Conservation (phyloP, 2,113 vertebrate genomes). For the Diphyllodes magnificus region DNA sequence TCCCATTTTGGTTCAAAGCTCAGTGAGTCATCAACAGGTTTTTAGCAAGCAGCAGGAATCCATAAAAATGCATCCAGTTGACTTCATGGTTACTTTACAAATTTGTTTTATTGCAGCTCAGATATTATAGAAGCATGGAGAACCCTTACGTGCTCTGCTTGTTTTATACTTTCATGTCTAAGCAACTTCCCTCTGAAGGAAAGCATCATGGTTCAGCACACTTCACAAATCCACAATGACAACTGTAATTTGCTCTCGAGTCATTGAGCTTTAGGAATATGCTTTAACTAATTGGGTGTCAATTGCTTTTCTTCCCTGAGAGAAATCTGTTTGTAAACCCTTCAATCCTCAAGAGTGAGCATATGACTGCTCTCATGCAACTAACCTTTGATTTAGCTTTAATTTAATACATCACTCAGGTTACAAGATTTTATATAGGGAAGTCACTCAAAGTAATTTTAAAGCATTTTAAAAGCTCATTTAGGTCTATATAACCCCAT, state of each 20-base stretch:
- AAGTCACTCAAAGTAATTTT: neutral
- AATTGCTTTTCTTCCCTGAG: slow-evolving; percentile 56
- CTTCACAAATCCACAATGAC: slow-evolving; percentile 49
- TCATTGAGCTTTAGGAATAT: slow-evolving; percentile 49
- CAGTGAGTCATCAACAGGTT: neutral
- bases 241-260: slow-evolving; percentile 58
- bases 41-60: neutral
- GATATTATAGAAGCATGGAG: neutral
- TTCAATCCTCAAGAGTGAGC: slow-evolving; percentile 22
- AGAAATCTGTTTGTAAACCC: slow-evolving; percentile 55
- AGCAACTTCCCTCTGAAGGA: slow-evolving; percentile 9
- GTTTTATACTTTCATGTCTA: slow-evolving; percentile 9
- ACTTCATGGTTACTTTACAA: neutral
- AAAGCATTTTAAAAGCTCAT: neutral
- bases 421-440: neutral
- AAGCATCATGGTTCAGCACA: slow-evolving; percentile 22
- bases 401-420: slow-evolving; percentile 5
- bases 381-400: slow-evolving; percentile 42
- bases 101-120: neutral
- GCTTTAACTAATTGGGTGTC: slow-evolving; percentile 61
- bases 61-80: neutral
- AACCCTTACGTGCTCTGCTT: neutral
- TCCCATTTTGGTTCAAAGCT: neutral
- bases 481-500: neutral
- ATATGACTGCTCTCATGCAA: neutral